phyloP scores from a whole-genome alignment of 2,113 vertebrate genomes.

The Pelusios castaneus region DNA sequence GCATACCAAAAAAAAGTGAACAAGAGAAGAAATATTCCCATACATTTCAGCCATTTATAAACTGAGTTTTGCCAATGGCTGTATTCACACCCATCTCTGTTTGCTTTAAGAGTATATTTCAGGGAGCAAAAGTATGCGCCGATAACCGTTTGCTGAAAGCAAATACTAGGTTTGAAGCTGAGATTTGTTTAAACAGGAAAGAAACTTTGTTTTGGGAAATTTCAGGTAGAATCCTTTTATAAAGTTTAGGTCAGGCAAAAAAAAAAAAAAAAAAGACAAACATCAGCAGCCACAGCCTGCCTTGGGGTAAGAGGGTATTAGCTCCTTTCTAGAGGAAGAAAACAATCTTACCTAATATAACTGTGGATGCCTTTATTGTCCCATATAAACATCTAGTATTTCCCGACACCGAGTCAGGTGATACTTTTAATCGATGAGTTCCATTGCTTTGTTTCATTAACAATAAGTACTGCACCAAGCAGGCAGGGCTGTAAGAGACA shows the following conservation, averaged over 20 bases:
- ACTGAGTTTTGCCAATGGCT: slow-evolving; percentile 38
- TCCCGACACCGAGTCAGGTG: not conserved
- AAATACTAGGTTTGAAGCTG: not conserved
- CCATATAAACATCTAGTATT: not conserved
- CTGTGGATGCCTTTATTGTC: not conserved
- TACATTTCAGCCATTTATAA: slow-evolving; percentile 34
- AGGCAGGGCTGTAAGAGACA: not conserved
- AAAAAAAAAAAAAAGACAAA: too few relatives aligned
- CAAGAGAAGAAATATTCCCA: slow-evolving; percentile 7
- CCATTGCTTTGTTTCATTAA: not conserved
- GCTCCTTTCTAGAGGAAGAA: not conserved
- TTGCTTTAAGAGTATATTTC: slow-evolving; percentile 59
- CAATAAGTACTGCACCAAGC: fast-evolving
- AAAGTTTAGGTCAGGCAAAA: not conserved
- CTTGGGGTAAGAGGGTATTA: not conserved
- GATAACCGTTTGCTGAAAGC: slow-evolving; percentile 27
- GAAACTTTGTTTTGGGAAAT: not conserved
- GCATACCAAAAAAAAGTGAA: not conserved
- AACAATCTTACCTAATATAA: not conserved
- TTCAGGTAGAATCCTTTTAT: not conserved
- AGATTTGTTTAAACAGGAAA: not conserved
- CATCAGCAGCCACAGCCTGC: not conserved
- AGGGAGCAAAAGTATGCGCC: slow-evolving; percentile 16
- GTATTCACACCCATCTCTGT: not conserved
- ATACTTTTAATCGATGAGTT: not conserved